A percentile compares a stretch with the other conserved stretches of the same genome.
phyloP scores from a whole-genome alignment of 2,888 invertebrate genomes.

The Chymomyza fuscimana region DNA sequence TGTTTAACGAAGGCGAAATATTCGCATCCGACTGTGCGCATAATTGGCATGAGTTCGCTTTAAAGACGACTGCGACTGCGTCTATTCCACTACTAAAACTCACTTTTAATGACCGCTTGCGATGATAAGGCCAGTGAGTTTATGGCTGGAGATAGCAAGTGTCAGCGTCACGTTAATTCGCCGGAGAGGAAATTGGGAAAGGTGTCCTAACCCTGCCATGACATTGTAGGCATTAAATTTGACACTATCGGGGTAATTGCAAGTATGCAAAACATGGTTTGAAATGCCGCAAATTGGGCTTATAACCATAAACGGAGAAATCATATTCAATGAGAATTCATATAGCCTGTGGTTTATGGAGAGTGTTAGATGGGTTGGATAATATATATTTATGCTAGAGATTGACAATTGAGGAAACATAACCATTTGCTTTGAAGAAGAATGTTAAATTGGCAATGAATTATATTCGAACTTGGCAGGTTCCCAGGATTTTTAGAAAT shows the following conservation, averaged over 20 bases:
- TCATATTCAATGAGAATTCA: neutral
- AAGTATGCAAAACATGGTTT: neutral
- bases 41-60: constrained; percentile 54
- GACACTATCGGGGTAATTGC: neutral
- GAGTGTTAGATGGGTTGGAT: neutral
- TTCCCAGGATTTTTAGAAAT: too few relatives aligned
- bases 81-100: constrained; percentile 67
- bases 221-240: neutral
- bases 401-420: neutral
- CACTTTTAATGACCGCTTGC: constrained; percentile 71
- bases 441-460: too few relatives aligned
- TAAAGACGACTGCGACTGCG: constrained; percentile 41
- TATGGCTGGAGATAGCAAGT: constrained; percentile 76
- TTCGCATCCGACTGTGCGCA: constrained; percentile 47
- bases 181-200: constrained; percentile 23
- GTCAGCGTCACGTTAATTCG: constrained; percentile 69
- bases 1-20: constrained; percentile 33
- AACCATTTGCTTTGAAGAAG: too few relatives aligned
- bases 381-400: neutral
- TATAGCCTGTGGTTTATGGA: neutral
- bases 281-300: neutral
- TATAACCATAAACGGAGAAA: neutral
- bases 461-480: too few relatives aligned
- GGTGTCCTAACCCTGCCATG: neutral
- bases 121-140: constrained; percentile 73